These are phyloP conservation scores for Brachypteracias leptosomus DNA, from an alignment of 2,113 vertebrate genomes.

Conservation along the genomic window DNA sequence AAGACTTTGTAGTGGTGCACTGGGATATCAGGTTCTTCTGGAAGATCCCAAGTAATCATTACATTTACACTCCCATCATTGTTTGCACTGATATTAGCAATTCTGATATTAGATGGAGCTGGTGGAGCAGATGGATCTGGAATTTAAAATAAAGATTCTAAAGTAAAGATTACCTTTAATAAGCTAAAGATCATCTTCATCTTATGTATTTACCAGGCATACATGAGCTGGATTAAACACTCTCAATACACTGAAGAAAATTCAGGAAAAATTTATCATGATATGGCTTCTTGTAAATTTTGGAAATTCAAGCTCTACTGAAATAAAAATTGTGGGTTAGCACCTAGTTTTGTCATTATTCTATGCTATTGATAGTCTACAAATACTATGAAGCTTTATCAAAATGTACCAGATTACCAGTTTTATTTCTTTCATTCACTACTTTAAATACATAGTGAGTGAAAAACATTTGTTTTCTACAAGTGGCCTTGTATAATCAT, in stretches of 20 bases:
- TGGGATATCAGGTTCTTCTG: conserved; percentile 88
- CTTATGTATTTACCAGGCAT: background rate
- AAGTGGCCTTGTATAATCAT: background rate
- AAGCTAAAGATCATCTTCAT: background rate
- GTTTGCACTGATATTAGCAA: conserved; percentile 79
- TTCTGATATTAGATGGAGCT: conserved; percentile 79
- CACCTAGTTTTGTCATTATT: background rate
- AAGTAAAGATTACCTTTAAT: background rate
- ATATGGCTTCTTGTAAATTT: background rate
- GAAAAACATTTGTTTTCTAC: background rate
- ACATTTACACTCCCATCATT: conserved; percentile 79
- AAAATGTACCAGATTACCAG: background rate
- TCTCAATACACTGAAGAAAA: background rate
- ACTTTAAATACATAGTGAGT: background rate
- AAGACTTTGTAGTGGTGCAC: conserved; percentile 94
- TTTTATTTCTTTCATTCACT: background rate
- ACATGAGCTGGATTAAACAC: background rate
- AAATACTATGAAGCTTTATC: background rate
- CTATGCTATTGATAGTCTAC: background rate
- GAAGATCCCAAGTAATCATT: conserved; percentile 83
- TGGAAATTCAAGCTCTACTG: background rate
- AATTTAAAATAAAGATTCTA: background rate
- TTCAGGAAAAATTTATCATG: background rate
- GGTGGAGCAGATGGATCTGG: conserved; percentile 89
- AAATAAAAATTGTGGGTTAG: background rate